These are phyloP conservation scores for Cariama cristata DNA, from an alignment of 2,113 vertebrate species.

Conservation along the genomic window DNA sequence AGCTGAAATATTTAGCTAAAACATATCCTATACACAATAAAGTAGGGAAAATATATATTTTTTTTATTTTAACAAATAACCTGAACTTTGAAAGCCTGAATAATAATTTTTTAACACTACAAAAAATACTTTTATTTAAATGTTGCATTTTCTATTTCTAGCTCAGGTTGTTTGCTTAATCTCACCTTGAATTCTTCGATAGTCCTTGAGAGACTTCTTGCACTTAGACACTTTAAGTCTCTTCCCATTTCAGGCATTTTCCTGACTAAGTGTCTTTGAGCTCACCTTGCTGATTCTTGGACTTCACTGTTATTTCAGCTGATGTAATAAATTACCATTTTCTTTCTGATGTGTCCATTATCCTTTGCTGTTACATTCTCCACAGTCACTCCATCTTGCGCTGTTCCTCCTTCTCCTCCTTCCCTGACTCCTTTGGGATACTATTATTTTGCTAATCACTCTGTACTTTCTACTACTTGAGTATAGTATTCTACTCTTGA, in stretches of 20 bases:
- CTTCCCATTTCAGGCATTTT: neutral
- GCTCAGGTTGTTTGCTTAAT: neutral
- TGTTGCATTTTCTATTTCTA: neutral
- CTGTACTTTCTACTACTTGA: neutral
- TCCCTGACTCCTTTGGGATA: neutral
- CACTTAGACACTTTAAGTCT: neutral
- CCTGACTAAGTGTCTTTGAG: neutral
- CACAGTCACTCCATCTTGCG: neutral
- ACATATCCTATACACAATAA: neutral
- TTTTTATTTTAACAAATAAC: neutral
- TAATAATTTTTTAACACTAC: neutral
- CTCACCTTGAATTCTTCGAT: neutral
- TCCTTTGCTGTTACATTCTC: neutral
- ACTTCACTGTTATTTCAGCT: neutral
- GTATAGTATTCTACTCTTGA: neutral
- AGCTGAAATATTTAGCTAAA: neutral
- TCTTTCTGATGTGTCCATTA: neutral
- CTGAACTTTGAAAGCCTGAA: neutral
- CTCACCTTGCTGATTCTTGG: neutral
- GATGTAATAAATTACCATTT: neutral
- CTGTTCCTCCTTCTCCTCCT: neutral
- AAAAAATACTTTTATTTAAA: neutral
- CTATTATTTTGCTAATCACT: neutral
- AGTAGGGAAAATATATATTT: neutral
- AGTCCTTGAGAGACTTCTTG: neutral